Evolutionary conservation across 2,888 invertebrate species (phyloP), one percentile per base, ranked within the genome.

Genomic region (Heteromurus nitidus): DNA sequence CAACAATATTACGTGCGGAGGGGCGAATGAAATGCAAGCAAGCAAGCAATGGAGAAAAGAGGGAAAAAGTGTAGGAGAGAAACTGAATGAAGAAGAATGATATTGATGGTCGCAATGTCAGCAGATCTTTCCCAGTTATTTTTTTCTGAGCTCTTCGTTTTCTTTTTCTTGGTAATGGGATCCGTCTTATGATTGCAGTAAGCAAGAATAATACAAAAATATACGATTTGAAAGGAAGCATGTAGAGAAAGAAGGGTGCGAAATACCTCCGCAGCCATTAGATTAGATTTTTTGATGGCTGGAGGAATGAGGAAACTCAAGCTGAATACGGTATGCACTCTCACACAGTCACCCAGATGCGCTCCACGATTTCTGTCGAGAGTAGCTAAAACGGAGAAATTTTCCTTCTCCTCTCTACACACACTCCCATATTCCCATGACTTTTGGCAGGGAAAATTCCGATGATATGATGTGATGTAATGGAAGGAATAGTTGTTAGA

Each of bases 401-500:
- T 64, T 30, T 36, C 30, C 16, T 62, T 60, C 31, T 30, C 60
- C n/a, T 16, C 16, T 16, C 3, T 24, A 26, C 26, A 22, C 47
- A 3, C 13, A 24, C 26, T 28, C 50, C 55, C 26, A 42, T 70
- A 79, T 79, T 79, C 79, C 79, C 79, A 55, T 70, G 79, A 70
- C 79, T 79, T 79, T 79, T 62, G 65, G 65, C 44, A 20, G 58
- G 72, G 74, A 69, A 69, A 70, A 73, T 70, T 68, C 47, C 64
- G 82, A 82, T 82, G 77, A 75, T 76, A 53, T 72, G 65, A 79
- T 79, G 72, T 73, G 76, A 79, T 77, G 82, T 82, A 79, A 82
- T 79, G 79, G 68, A 79, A 79, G 53, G 70, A 79, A 69, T 70
- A 65, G 64, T 26, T 79, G 65, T 64, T 65, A 55, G 42, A 70